A percentile compares a stretch with the other conserved stretches of the same genome.
These are phyloP conservation scores for Ibycter americanus DNA, from an alignment of 2,797 vertebrate species.

Conservation along the genomic window DNA sequence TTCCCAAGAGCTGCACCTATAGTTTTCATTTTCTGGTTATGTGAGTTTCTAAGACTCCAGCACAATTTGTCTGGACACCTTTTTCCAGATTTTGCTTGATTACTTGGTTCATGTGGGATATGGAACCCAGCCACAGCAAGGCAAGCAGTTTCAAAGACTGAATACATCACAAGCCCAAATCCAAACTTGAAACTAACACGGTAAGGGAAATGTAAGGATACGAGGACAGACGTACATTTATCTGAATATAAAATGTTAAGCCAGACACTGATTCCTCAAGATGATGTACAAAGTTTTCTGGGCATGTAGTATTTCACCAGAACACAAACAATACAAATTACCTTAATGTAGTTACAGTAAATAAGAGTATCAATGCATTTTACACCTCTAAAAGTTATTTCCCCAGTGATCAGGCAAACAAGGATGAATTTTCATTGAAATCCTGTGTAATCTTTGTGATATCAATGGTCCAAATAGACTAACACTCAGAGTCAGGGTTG, in stretches of 20 bases:
- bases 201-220: background rate
- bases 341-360: background rate
- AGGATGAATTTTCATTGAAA: background rate
- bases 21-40: background rate
- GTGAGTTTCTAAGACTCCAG: background rate
- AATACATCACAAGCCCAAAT: background rate
- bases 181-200: background rate
- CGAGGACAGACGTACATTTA: background rate
- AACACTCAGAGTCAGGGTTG: background rate
- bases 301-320: background rate
- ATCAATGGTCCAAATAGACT: background rate
- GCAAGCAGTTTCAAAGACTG: background rate
- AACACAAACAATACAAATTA: background rate
- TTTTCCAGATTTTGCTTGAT: background rate
- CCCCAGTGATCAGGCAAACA: background rate
- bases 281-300: background rate
- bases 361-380: background rate
- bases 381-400: background rate
- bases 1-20: background rate
- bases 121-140: background rate
- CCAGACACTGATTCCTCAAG: background rate
- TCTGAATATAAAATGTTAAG: background rate
- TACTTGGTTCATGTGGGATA: background rate
- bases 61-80: background rate
- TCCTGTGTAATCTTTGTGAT: background rate